Conservation (phyloP, 1,140 invertebrate species). For the Pygmarrhopalites habei region DNA sequence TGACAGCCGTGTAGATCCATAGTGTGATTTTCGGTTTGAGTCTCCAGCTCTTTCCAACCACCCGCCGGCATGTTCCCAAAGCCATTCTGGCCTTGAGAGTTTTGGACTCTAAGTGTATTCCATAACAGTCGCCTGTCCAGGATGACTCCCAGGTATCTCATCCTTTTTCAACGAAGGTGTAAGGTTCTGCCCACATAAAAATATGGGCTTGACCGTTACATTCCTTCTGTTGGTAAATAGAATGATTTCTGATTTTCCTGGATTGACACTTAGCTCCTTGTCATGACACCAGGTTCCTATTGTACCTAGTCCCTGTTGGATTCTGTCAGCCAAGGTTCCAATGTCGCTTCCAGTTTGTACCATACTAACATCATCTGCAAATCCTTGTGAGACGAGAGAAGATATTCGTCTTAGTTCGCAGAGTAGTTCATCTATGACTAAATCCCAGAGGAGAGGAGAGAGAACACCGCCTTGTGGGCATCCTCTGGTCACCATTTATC, state of each 20-base stretch:
- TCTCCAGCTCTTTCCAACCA: constrained; percentile 11
- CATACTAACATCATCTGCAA: constrained; percentile 19
- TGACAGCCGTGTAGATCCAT: constrained; percentile 22
- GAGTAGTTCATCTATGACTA: constrained; percentile 10
- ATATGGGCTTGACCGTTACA: neutral
- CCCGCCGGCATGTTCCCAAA: constrained; percentile 14
- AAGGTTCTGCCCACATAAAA: neutral
- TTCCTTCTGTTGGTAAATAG: neutral
- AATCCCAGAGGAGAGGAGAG: constrained; percentile 18
- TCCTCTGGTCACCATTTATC: neutral
- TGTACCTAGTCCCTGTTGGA: neutral
- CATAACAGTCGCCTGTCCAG: constrained; percentile 18
- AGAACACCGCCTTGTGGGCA: constrained; percentile 25
- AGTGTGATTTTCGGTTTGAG: neutral
- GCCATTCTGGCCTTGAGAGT: neutral
- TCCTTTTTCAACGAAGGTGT: neutral
- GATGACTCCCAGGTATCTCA: constrained; percentile 19
- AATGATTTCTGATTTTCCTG: neutral
- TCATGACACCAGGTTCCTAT: neutral
- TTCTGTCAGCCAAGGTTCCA: neutral
- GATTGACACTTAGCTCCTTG: neutral
- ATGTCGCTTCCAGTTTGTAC: neutral
- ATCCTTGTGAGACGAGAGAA: neutral
- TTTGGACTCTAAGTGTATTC: neutral
- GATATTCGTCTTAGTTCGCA: neutral